Evolutionary conservation across 2,113 vertebrate species (phyloP).

Genomic region (Nibea coibor): DNA sequence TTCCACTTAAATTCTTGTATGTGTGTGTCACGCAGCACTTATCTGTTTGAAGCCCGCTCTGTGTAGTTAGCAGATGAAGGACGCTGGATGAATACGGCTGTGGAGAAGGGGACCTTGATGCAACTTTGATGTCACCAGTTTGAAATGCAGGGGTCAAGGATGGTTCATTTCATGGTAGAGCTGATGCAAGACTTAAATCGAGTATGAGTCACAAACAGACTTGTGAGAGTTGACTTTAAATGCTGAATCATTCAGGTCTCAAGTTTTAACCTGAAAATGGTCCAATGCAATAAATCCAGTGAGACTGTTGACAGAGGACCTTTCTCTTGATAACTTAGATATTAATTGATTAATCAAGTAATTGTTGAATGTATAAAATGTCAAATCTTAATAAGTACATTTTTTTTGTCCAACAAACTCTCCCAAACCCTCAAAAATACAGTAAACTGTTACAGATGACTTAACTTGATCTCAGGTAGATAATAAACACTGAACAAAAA

Average conservation of each 20-base stretch:
- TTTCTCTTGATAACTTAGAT: too few relatives aligned
- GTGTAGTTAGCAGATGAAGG: constrained; percentile 32
- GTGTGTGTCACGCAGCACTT: constrained; percentile 35
- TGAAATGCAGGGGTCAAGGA: background rate
- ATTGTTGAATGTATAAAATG: background rate
- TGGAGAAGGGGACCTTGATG: background rate
- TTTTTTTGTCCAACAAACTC: background rate
- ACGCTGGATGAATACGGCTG: background rate
- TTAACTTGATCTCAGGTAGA: background rate
- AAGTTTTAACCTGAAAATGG: too few relatives aligned
- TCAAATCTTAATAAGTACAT: background rate
- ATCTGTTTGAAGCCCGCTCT: constrained; percentile 1
- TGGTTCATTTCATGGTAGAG: background rate
- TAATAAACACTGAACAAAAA: background rate
- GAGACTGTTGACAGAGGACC: background rate
- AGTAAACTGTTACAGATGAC: background rate
- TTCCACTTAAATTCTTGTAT: constrained; percentile 35
- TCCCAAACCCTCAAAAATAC: background rate
- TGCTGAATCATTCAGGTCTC: background rate
- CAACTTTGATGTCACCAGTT: background rate
- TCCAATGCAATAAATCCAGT: background rate
- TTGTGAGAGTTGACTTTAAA: too few relatives aligned
- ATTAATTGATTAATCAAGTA: background rate
- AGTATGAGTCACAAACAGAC: background rate
- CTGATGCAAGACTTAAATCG: background rate